phyloP scores from a whole-genome alignment of 2,888 invertebrate genomes.

The Conus canariensis region DNA sequence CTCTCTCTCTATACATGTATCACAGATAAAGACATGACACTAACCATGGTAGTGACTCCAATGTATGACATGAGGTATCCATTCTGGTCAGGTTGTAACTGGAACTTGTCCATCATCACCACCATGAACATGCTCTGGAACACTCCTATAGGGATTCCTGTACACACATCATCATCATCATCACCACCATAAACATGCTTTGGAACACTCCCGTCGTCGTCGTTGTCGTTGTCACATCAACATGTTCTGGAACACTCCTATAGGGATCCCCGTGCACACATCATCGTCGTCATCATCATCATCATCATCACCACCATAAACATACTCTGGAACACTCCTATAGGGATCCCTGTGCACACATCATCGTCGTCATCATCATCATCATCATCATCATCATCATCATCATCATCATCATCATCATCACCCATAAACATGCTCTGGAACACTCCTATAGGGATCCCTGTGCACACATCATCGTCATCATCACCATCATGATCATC shows the following conservation, averaged over 20 bases:
- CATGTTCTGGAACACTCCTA: slow-evolving; percentile 75
- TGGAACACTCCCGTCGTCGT: slow-evolving; percentile 67
- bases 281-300: background rate
- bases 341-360: slow-evolving; percentile 68
- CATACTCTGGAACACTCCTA: slow-evolving; percentile 75
- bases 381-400: slow-evolving; percentile 8
- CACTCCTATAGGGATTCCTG: slow-evolving; percentile 74
- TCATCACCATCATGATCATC: slow-evolving; percentile 7
- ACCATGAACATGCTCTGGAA: slow-evolving; percentile 76
- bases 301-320: slow-evolving; percentile 66
- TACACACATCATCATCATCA: slow-evolving; percentile 35
- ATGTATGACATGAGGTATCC: slow-evolving; percentile 75
- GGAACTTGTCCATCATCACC: slow-evolving; percentile 72
- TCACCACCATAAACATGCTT: slow-evolving; percentile 66
- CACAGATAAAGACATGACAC: background rate
- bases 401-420: slow-evolving; percentile 1
- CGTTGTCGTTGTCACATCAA: slow-evolving; percentile 50
- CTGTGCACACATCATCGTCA: slow-evolving; percentile 55
- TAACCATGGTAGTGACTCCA: slow-evolving; percentile 73
- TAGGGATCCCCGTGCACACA: slow-evolving; percentile 68
- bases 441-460: slow-evolving; percentile 74
- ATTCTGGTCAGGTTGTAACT: slow-evolving; percentile 73
- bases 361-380: background rate
- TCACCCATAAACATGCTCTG: slow-evolving; percentile 70
- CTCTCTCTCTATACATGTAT: no score